A percentile compares a stretch with the other conserved stretches of the same genome.
Evolutionary conservation across 1,140 invertebrate species (phyloP).

Genomic region (Plutomurus gul): DNA sequence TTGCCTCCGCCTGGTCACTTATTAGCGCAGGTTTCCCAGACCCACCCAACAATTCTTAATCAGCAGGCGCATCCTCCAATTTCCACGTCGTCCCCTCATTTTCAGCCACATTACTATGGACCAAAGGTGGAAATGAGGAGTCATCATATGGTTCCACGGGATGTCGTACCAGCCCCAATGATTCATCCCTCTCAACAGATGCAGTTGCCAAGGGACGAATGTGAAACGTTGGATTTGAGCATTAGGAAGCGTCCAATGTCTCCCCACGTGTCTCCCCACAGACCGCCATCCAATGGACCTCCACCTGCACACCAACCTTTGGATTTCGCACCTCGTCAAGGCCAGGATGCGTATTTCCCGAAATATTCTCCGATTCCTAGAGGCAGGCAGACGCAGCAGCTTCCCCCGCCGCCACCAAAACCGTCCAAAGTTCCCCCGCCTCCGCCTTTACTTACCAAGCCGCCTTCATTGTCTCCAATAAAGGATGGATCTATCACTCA

Average conservation of each 20-base stretch:
- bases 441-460: conserved; percentile 45
- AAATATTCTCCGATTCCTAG: conserved; percentile 37
- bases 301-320: conserved; percentile 53
- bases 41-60: background rate
- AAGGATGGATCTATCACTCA: conserved; percentile 55
- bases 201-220: conserved; percentile 57
- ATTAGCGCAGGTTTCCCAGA: conserved; percentile 1
- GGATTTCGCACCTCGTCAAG: conserved; percentile 41
- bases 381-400: conserved; percentile 21
- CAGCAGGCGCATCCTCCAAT: conserved; percentile 31
- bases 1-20: conserved; percentile 37
- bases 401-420: conserved; percentile 40
- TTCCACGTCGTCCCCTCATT: conserved; percentile 32
- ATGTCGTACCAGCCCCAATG: conserved; percentile 28
- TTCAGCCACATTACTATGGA: conserved; percentile 39
- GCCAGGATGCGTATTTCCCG: conserved; percentile 34
- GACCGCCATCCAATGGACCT: conserved; percentile 47
- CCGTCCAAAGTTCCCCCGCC: conserved; percentile 47
- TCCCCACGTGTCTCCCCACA: conserved; percentile 38
- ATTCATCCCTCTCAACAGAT: conserved; percentile 11
- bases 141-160: conserved; percentile 41
- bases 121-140: conserved; percentile 31
- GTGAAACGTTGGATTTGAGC: conserved; percentile 76
- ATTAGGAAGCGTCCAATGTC: conserved; percentile 67
- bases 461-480: conserved; percentile 53